Percentiles rank a stretch among this genome's conserved stretches.
Conservation (phyloP, 2,113 vertebrate species). For the Cathartes aura region DNA sequence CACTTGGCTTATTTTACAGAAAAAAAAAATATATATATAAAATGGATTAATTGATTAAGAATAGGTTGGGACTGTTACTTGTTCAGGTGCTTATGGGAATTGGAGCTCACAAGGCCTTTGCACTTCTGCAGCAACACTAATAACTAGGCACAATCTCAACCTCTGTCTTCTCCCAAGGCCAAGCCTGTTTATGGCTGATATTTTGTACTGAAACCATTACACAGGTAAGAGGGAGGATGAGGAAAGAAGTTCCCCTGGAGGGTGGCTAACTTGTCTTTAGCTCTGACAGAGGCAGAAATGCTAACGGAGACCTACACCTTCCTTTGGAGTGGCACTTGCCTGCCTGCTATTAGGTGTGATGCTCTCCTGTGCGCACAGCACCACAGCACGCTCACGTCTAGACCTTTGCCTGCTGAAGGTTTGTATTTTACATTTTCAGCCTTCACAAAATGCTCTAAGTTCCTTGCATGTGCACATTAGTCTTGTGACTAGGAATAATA, state of each 20-base stretch:
- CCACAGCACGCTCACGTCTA: rapidly evolving
- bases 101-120: background rate
- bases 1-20: background rate
- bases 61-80: background rate
- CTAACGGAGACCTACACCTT: background rate
- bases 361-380: background rate
- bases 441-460: background rate
- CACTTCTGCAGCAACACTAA: background rate
- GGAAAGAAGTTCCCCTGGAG: background rate
- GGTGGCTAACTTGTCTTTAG: background rate
- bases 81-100: background rate
- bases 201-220: background rate
- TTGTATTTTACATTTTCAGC: background rate
- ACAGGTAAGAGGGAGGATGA: background rate
- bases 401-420: background rate
- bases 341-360: background rate
- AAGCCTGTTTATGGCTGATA: background rate
- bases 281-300: background rate
- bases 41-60: background rate
- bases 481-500: background rate
- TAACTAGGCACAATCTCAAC: background rate
- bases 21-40: background rate
- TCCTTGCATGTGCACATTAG: too few species aligned
- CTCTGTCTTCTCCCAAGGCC: background rate
- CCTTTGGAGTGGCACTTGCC: background rate